Conservation (phyloP, 2,113 vertebrate species). For the Scatophagus argus region DNA sequence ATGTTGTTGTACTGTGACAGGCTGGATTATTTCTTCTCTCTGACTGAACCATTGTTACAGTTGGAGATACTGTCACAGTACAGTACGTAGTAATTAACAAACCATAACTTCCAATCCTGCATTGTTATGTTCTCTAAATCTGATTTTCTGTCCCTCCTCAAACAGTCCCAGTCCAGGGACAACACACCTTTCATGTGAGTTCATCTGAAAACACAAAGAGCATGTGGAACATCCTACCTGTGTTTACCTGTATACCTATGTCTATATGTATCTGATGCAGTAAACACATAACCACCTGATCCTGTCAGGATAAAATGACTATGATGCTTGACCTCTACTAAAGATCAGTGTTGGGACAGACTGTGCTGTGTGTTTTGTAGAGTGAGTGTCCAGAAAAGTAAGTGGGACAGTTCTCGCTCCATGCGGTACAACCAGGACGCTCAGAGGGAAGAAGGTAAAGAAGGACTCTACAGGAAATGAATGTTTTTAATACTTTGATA, state of each 20-base stretch:
- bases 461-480: not conserved
- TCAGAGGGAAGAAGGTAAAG: conserved; percentile 94
- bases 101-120: not conserved
- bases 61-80: not conserved
- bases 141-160: conserved; percentile 19
- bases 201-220: not conserved
- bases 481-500: not conserved
- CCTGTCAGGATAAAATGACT: not conserved
- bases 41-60: not conserved
- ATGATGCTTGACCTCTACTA: not conserved
- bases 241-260: too few species aligned
- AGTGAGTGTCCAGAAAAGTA: conserved; percentile 93
- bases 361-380: conserved; percentile 77
- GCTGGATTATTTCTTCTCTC: too few species aligned
- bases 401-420: conserved; percentile 95
- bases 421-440: conserved; percentile 97
- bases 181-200: conserved; percentile 94
- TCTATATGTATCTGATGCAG: not conserved
- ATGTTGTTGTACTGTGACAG: not conserved
- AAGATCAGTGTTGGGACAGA: not conserved
- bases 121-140: not conserved
- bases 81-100: not conserved
- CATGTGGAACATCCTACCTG: not conserved
- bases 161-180: conserved; percentile 89
- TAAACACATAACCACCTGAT: not conserved